Evolutionary conservation across 1,140 invertebrate species (phyloP).

Genomic region (Hydropsyche tenuis): DNA sequence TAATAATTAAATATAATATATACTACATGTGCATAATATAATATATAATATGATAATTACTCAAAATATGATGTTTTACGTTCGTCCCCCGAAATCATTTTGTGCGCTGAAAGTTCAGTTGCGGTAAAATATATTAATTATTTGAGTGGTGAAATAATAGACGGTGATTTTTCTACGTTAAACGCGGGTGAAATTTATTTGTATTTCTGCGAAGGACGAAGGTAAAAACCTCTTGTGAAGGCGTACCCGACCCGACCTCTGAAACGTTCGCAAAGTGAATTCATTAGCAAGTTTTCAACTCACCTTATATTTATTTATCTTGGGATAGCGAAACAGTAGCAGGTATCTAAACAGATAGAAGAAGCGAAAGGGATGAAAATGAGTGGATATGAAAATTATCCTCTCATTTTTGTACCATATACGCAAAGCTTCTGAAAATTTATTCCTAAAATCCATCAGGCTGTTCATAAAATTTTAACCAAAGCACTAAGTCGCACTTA

Average conservation of each 20-base stretch:
- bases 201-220: background rate
- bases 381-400: background rate
- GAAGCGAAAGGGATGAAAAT: background rate
- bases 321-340: background rate
- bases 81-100: no score
- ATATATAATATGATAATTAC: no score
- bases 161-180: conserved; percentile 2
- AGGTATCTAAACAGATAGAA: no score
- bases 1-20: no score
- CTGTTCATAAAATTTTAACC: background rate
- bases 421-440: background rate
- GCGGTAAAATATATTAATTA: background rate
- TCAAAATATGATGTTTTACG: no score
- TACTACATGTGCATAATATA: no score
- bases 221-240: conserved; percentile 1
- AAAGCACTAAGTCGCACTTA: background rate
- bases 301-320: conserved; percentile 18
- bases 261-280: conserved; percentile 6
- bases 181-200: background rate
- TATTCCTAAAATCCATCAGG: background rate
- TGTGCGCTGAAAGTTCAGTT: background rate
- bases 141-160: conserved; percentile 17
- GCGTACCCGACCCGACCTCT: background rate
- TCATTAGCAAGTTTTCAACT: conserved; percentile 9
- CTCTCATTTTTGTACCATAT: background rate